Conservation (phyloP, 2,113 vertebrate genomes). For the Phainopepla nitens region DNA sequence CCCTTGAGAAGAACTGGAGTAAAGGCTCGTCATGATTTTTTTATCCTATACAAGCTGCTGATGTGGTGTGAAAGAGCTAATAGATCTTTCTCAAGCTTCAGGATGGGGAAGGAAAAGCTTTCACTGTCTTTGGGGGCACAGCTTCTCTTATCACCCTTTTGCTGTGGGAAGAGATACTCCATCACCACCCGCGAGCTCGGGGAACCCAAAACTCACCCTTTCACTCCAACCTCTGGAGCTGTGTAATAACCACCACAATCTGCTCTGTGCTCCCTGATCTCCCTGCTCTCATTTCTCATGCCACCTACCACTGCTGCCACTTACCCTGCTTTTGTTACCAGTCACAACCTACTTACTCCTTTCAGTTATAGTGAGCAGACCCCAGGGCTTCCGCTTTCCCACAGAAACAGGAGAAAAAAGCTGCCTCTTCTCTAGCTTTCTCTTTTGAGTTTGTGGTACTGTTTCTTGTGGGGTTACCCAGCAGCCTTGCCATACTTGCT, state of each 20-base stretch:
- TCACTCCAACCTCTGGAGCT: background rate
- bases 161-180: background rate
- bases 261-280: rapidly evolving
- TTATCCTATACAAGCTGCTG: background rate
- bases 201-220: background rate
- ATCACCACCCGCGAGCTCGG: background rate
- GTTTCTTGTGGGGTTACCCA: background rate
- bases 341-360: background rate
- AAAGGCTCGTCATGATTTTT: background rate
- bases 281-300: background rate
- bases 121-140: background rate
- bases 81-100: background rate
- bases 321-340: background rate
- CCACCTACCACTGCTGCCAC: background rate
- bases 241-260: background rate
- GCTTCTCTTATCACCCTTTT: background rate
- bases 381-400: background rate
- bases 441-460: background rate
- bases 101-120: background rate
- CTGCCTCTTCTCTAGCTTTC: background rate
- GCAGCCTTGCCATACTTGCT: background rate
- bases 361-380: background rate
- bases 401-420: background rate
- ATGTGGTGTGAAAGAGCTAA: background rate
- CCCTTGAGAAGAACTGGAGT: background rate